These are phyloP conservation scores for Stegodyphus mimosarum DNA, from an alignment of 1,140 invertebrate genomes.

Conservation along the genomic window DNA sequence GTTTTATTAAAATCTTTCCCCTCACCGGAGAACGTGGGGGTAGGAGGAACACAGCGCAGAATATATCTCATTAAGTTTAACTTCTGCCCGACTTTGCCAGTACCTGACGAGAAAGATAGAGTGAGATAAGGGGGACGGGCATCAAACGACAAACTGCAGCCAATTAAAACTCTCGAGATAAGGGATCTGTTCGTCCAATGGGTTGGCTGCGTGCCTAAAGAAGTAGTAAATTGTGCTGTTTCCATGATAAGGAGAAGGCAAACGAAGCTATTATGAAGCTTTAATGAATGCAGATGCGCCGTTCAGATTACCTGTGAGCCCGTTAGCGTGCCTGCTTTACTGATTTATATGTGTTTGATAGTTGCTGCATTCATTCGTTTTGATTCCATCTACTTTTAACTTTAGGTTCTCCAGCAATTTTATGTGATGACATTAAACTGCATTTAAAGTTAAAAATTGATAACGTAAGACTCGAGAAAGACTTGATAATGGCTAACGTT, in stretches of 20 bases:
- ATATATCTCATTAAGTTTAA: not conserved
- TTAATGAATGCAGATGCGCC: constrained; percentile 53
- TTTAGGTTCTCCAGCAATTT: too few relatives aligned
- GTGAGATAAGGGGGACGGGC: constrained; percentile 17
- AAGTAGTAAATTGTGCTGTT: constrained; percentile 45
- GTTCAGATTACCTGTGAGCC: constrained; percentile 43
- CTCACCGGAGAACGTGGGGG: too few relatives aligned
- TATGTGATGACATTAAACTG: too few relatives aligned
- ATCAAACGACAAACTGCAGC: constrained; percentile 49
- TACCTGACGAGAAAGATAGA: not conserved
- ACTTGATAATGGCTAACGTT: too few relatives aligned
- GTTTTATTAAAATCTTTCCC: too few relatives aligned
- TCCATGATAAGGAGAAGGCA: constrained; percentile 34
- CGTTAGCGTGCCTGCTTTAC: constrained; percentile 20
- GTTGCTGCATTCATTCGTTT: not conserved
- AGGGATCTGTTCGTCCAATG: constrained; percentile 32
- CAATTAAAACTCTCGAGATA: constrained; percentile 56
- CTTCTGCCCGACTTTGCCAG: constrained; percentile 6
- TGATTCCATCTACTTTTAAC: too few relatives aligned
- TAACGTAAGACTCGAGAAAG: too few relatives aligned
- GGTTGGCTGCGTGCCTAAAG: constrained; percentile 39
- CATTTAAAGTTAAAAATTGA: too few relatives aligned
- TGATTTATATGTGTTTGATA: constrained; percentile 50
- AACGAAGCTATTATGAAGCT: constrained; percentile 50
- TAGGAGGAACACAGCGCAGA: too few relatives aligned